phyloP scores from a whole-genome alignment of 1,140 invertebrate genomes.

The Drosophila fuyamai region DNA sequence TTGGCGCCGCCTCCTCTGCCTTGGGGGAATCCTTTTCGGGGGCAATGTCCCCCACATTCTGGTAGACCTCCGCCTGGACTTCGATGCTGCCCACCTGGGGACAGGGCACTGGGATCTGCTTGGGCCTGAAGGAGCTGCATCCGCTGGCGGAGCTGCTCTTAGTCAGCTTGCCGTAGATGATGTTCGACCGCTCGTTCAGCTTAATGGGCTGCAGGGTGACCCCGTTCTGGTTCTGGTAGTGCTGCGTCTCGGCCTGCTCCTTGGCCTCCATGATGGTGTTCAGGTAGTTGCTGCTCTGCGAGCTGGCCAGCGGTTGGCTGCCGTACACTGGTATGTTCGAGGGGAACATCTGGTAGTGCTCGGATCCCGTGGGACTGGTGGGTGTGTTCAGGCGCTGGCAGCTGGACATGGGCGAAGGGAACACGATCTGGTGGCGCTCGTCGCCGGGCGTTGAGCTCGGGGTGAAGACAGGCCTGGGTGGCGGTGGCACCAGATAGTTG shows the following conservation, averaged over 20 bases:
- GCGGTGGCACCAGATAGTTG: slow-evolving; percentile 87
- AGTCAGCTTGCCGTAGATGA: slow-evolving; percentile 79
- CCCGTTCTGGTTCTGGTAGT: slow-evolving; percentile 73
- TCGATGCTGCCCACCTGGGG: slow-evolving; percentile 73
- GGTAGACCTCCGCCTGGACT: slow-evolving; percentile 80
- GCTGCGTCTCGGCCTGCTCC: slow-evolving; percentile 66
- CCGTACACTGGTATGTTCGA: slow-evolving; percentile 84
- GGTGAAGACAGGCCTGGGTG: slow-evolving; percentile 85
- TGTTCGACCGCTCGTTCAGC: slow-evolving; percentile 77
- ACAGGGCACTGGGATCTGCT: slow-evolving; percentile 56
- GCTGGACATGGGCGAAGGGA: slow-evolving; percentile 77
- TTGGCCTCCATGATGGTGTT: slow-evolving; percentile 83
- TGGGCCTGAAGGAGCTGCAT: slow-evolving; percentile 83
- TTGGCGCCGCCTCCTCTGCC: slow-evolving; percentile 48
- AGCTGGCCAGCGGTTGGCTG: slow-evolving; percentile 58
- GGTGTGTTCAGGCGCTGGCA: slow-evolving; percentile 72
- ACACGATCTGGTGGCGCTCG: slow-evolving; percentile 77
- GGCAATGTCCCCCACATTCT: slow-evolving; percentile 63
- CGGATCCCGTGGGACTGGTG: slow-evolving; percentile 76
- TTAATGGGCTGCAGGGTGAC: slow-evolving; percentile 83
- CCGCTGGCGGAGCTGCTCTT: slow-evolving; percentile 56
- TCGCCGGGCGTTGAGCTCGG: slow-evolving; percentile 80
- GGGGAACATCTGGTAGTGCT: slow-evolving; percentile 84
- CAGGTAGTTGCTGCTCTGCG: slow-evolving; percentile 73
- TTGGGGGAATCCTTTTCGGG: slow-evolving; percentile 24